Percentiles rank a stretch among this genome's conserved stretches.
phyloP scores from a whole-genome alignment of 2,888 invertebrate species.

The Arctia plantaginis region DNA sequence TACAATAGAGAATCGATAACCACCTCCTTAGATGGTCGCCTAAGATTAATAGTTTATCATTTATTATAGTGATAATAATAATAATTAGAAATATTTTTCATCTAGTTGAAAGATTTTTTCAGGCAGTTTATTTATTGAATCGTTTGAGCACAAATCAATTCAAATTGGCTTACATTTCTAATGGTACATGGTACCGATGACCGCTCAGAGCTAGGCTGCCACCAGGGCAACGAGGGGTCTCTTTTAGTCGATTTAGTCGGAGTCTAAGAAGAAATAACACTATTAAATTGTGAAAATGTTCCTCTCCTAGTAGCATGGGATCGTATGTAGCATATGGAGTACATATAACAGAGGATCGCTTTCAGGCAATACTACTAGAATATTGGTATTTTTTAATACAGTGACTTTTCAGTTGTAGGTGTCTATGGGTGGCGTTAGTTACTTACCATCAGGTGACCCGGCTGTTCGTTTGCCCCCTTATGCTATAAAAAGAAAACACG shows the following conservation, averaged over 20 bases:
- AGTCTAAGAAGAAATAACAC: background rate
- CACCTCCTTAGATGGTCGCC: too few relatives aligned
- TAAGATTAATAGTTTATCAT: too few relatives aligned
- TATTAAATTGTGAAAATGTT: background rate
- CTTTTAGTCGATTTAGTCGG: conserved; percentile 1
- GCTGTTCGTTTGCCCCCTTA: too few relatives aligned
- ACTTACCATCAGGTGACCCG: too few relatives aligned
- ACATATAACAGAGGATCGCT: background rate
- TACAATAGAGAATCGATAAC: too few relatives aligned
- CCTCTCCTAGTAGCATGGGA: background rate
- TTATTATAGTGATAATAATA: too few relatives aligned
- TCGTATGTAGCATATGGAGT: background rate
- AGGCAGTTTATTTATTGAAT: background rate
- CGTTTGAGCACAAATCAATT: background rate
- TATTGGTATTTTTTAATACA: background rate
- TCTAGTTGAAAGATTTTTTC: too few relatives aligned
- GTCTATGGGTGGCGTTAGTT: too few relatives aligned
- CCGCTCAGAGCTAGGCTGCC: conserved; percentile 3
- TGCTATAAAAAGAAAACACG: background rate
- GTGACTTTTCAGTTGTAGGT: background rate
- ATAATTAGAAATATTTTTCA: too few relatives aligned
- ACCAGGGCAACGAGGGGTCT: conserved; percentile 5
- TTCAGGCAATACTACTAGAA: background rate
- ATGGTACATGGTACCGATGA: background rate
- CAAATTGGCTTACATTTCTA: conserved; percentile 1